Evolutionary conservation across 2,797 vertebrate genomes (phyloP).

Genomic region (Pseudopleuronectes americanus): DNA sequence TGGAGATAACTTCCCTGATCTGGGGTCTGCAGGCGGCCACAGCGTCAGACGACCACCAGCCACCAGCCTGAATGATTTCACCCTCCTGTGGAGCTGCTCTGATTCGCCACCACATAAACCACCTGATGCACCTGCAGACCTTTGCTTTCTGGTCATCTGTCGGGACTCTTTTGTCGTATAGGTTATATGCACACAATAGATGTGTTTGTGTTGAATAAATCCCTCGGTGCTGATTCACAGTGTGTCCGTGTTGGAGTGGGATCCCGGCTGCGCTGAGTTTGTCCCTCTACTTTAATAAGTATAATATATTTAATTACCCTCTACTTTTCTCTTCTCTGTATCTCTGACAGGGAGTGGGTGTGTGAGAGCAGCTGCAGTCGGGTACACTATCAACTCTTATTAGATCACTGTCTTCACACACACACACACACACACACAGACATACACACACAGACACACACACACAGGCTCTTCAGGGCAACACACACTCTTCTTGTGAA

Average conservation of each 20-base stretch:
- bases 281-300: slow-evolving; percentile 59
- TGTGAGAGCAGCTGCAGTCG: slow-evolving; percentile 74
- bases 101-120: no score
- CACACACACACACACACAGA: slow-evolving; percentile 29
- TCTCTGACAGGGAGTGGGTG: slow-evolving; percentile 73
- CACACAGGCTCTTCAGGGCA: slow-evolving; percentile 45
- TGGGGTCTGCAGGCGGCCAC: no score
- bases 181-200: background rate
- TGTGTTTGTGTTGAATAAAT: background rate
- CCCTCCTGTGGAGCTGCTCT: no score
- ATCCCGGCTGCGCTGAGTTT: slow-evolving; percentile 6
- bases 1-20: no score
- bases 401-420: slow-evolving; percentile 66
- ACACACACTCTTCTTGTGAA: slow-evolving; percentile 25
- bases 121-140: no score
- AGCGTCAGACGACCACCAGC: no score
- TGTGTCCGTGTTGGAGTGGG: background rate
- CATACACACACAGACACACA: slow-evolving; percentile 7
- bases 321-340: slow-evolving; percentile 45
- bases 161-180: no score
- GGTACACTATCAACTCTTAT: slow-evolving; percentile 74
- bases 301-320: slow-evolving; percentile 73
- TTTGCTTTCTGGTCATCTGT: no score
- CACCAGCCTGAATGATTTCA: no score
- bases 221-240: background rate